Conservation (phyloP, 1,140 invertebrate species). For the Lordiphosa clarofinis region DNA sequence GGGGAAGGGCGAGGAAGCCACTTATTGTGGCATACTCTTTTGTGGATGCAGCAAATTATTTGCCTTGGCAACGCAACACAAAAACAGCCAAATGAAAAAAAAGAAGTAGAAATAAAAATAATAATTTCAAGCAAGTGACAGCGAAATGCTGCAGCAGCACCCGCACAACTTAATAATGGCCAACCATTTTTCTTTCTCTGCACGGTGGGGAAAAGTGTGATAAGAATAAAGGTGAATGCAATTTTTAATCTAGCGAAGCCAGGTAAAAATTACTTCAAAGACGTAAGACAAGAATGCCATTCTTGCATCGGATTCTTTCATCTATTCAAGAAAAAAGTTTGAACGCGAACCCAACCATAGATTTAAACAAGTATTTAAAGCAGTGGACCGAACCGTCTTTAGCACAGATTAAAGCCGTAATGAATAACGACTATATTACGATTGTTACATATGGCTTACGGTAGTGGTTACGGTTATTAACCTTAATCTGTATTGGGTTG, state of each 20-base stretch:
- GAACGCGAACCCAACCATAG: too few relatives aligned
- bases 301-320: too few relatives aligned
- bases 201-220: slow-evolving; percentile 13
- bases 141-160: slow-evolving; percentile 9
- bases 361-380: too few relatives aligned
- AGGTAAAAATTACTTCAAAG: background rate
- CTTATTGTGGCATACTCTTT: slow-evolving; percentile 32
- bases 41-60: slow-evolving; percentile 49
- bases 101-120: slow-evolving; percentile 3
- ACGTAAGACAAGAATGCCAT: too few relatives aligned
- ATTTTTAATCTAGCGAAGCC: background rate
- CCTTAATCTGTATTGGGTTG: too few relatives aligned
- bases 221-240: background rate
- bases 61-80: slow-evolving; percentile 42
- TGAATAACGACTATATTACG: too few relatives aligned
- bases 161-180: slow-evolving; percentile 35
- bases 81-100: too few relatives aligned
- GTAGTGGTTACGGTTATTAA: too few relatives aligned
- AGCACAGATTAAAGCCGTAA: too few relatives aligned
- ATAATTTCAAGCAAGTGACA: slow-evolving; percentile 30
- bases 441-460: too few relatives aligned
- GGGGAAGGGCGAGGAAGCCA: background rate
- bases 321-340: too few relatives aligned
- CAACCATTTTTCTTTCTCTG: slow-evolving; percentile 21
- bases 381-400: too few relatives aligned